Evolutionary conservation across 2,113 vertebrate species (phyloP).

Genomic region (Edolisoma coerulescens): DNA sequence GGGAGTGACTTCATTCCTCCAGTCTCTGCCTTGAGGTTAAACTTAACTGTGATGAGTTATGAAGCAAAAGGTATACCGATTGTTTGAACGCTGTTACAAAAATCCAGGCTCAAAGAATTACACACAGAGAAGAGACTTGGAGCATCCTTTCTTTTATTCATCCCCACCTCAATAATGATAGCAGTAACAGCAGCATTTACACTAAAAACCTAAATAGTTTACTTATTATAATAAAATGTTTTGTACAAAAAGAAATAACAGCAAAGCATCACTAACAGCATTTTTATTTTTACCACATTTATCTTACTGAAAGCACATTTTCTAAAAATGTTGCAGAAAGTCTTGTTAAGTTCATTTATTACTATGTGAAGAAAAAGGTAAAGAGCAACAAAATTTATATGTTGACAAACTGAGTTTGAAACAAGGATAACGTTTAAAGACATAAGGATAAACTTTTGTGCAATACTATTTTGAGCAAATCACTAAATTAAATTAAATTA

Average conservation of each 20-base stretch:
- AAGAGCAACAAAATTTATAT: not conserved
- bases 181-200: not conserved
- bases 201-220: not conserved
- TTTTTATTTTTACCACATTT: not conserved
- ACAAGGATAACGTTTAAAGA: not conserved
- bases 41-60: not conserved
- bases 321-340: not conserved
- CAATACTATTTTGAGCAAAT: not conserved
- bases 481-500: no score
- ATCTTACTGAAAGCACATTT: not conserved
- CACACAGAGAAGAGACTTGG: not conserved
- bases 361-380: not conserved
- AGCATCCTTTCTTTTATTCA: not conserved
- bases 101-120: not conserved
- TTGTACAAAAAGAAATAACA: not conserved
- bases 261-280: not conserved
- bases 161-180: not conserved
- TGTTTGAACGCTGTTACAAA: not conserved
- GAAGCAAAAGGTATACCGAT: not conserved
- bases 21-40: not conserved
- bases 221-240: not conserved
- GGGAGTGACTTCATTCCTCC: not conserved
- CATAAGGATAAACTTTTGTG: not conserved
- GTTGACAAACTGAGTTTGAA: not conserved
- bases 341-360: not conserved